Base-by-base conservation (phyloP, 2,797 vertebrate genomes). In the Cuniculus paca region DNA sequence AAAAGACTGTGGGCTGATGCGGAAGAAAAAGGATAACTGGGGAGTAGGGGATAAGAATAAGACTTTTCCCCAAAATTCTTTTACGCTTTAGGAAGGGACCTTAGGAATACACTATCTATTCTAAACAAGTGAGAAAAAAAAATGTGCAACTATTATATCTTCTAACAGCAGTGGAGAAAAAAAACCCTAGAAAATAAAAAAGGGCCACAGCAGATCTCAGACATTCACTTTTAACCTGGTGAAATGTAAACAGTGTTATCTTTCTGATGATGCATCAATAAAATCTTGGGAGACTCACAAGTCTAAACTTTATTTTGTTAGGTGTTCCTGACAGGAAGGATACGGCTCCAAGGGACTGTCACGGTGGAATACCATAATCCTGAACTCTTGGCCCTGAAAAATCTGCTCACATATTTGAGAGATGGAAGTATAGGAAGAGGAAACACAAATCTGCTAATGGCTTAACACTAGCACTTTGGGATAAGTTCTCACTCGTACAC, bases 71-170 rank as follows among this genome's bases (percentile, higher is more conserved):
- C 50, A 88, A 91, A 20, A 60, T 80, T 74, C 42, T 89, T 79
- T 87, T 54, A 91, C 75, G 86, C 26, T 91, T 93, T 54, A n/a
- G 50, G 34, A 96, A 24, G 20, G 89, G 34, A 86, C 50, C 2
- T 70, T 91, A 79, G 60, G 19, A 68, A 86, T 34, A 6, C 61
- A 86, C 79, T 83, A 63, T 0, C 61, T 74, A 83, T 61, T 93
- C 28, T 63, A 90, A 87, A 90, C 75, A 91, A 91, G 50, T n/a
- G 56, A 70, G 56, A 70, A 34, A 86, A 82, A 65, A 68, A 94
- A n/a, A 84, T 31, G 54, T 75, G 65, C 39, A 83, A 82, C 28
- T 22, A 90, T 8, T 81, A 72, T 60, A 82, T 10, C 20, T 79
- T 87, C 61, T 45, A 93, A 78, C 3, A 61, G 42, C 63, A 94